Percentiles rank a stretch among this genome's conserved stretches.
Evolutionary conservation across 2,888 invertebrate genomes (phyloP).

Genomic region (Flexamia atlantica): DNA sequence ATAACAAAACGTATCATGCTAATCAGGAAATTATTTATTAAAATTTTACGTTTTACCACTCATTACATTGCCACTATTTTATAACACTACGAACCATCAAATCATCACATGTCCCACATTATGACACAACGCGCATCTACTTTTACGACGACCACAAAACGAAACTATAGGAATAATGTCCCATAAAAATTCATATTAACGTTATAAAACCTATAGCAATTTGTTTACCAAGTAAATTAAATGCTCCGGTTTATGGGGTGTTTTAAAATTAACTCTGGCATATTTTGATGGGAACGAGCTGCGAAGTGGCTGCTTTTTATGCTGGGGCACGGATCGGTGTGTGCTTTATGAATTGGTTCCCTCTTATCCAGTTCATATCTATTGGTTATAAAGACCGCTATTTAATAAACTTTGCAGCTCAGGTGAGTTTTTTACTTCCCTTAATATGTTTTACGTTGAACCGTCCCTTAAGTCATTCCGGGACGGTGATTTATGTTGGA

Average conservation of each 20-base stretch:
- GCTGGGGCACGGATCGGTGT: slow-evolving; percentile 57
- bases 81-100: no score
- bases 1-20: no score
- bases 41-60: no score
- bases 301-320: slow-evolving; percentile 50
- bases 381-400: slow-evolving; percentile 49
- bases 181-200: slow-evolving; percentile 52
- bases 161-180: slow-evolving; percentile 42
- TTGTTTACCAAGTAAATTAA: slow-evolving; percentile 58
- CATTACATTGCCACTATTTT: no score
- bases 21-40: no score
- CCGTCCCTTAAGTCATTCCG: slow-evolving; percentile 17
- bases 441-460: not conserved
- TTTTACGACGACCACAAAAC: not conserved
- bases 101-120: no score
- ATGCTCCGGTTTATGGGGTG: slow-evolving; percentile 49
- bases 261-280: slow-evolving; percentile 58
- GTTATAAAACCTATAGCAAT: slow-evolving; percentile 41
- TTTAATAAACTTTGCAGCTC: slow-evolving; percentile 42
- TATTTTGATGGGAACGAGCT: slow-evolving; percentile 61
- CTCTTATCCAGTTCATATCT: slow-evolving; percentile 54
- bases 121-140: not conserved
- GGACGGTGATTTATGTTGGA: not conserved
- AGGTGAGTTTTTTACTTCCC: slow-evolving; percentile 27
- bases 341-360: slow-evolving; percentile 61